phyloP scores from a whole-genome alignment of 92 coral and sea anemone species.

The Heliopora coerulea region DNA sequence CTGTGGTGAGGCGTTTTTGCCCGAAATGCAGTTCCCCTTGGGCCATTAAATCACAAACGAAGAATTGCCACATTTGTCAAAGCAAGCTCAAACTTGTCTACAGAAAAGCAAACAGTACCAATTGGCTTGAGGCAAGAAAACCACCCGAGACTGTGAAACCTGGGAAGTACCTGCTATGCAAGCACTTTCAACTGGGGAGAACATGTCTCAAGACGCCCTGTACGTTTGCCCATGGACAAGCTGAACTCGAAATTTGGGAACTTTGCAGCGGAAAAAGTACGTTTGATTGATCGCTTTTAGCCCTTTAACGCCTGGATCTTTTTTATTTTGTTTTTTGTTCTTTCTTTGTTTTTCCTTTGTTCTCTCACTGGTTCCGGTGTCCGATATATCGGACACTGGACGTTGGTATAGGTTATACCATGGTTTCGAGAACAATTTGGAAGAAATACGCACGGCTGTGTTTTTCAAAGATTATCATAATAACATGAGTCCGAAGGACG shows the following conservation, averaged over 20 bases:
- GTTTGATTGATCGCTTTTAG: too few relatives aligned
- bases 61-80: background rate
- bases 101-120: background rate
- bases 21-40: slow-evolving; percentile 17
- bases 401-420: too few relatives aligned
- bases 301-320: too few relatives aligned
- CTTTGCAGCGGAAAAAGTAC: slow-evolving; percentile 9
- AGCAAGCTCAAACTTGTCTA: slow-evolving; percentile 9
- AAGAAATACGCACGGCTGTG: too few relatives aligned
- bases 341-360: too few relatives aligned
- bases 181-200: slow-evolving; percentile 10
- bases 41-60: background rate
- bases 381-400: too few relatives aligned
- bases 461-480: too few relatives aligned
- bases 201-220: slow-evolving; percentile 21
- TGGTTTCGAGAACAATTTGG: too few relatives aligned
- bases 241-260: slow-evolving; percentile 43
- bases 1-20: slow-evolving; percentile 8
- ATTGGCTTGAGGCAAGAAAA: background rate
- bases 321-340: too few relatives aligned
- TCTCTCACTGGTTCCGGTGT: too few relatives aligned
- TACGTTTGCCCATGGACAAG: slow-evolving; percentile 57
- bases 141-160: background rate
- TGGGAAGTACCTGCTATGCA: slow-evolving; percentile 4
- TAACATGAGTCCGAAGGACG: too few relatives aligned